Percentiles rank a stretch among this genome's conserved stretches.
phyloP scores from a whole-genome alignment of 2,113 vertebrate species.

The Rana temporaria region DNA sequence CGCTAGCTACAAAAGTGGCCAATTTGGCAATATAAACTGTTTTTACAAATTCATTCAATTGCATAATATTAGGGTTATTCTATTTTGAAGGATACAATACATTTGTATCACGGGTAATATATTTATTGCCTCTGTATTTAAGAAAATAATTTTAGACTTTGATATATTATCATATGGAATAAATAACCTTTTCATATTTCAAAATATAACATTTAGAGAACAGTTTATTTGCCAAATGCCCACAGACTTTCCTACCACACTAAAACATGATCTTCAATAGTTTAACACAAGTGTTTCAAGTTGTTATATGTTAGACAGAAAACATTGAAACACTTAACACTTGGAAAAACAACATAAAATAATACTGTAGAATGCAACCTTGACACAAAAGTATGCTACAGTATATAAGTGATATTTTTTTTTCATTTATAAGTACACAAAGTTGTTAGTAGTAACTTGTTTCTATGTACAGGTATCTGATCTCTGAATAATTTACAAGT shows the following conservation, averaged over 20 bases:
- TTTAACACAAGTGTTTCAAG: conserved; percentile 69
- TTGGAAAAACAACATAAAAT: conserved; percentile 69
- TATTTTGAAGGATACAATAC: neutral
- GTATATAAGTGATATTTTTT: conserved; percentile 77
- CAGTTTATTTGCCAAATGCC: conserved; percentile 58
- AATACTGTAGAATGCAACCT: conserved; percentile 72
- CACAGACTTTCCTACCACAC: conserved; percentile 56
- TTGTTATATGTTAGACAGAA: conserved; percentile 78
- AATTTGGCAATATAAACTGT: conserved; percentile 72
- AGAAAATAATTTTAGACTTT: neutral
- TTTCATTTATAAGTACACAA: conserved; percentile 93
- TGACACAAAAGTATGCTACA: conserved; percentile 82
- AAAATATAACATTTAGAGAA: conserved; percentile 24
- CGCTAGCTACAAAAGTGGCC: conserved; percentile 75
- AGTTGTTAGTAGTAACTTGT: conserved; percentile 90
- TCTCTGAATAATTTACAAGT: conserved; percentile 91
- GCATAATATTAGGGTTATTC: conserved; percentile 9
- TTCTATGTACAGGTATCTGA: conserved; percentile 98
- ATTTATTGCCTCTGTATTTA: neutral
- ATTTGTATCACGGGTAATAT: conserved; percentile 36
- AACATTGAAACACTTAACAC: conserved; percentile 75
- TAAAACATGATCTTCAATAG: conserved; percentile 60
- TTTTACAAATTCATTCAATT: conserved; percentile 55
- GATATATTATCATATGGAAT: conserved; percentile 26
- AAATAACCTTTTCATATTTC: neutral